Evolutionary conservation across 2,888 invertebrate species (phyloP).

Genomic region (Pterobdella sp.): DNA sequence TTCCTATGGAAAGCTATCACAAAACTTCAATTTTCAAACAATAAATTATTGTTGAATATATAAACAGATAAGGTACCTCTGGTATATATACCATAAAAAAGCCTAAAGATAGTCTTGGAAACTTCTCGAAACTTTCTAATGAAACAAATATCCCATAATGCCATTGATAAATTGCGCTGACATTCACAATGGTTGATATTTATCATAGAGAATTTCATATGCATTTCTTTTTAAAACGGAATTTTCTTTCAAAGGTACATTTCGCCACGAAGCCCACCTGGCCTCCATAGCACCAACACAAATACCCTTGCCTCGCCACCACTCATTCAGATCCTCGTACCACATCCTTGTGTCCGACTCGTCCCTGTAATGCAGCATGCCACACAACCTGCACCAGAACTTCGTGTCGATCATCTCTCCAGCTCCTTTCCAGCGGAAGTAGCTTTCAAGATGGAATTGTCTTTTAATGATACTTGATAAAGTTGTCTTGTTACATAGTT

Average conservation of each 20-base stretch:
- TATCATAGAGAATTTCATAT: no score
- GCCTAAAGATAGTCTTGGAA: no score
- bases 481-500: background rate
- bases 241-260: background rate
- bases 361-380: slow-evolving; percentile 47
- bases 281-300: slow-evolving; percentile 25
- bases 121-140: no score
- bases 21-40: no score
- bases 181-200: no score
- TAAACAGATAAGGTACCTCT: no score
- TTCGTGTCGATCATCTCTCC: slow-evolving; percentile 93
- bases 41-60: no score
- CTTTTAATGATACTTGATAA: background rate
- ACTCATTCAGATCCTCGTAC: slow-evolving; percentile 31
- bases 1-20: no score
- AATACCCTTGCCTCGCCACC: slow-evolving; percentile 34
- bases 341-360: background rate
- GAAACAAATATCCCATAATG: no score
- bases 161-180: no score
- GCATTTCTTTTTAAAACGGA: no score
- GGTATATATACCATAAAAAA: no score
- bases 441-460: slow-evolving; percentile 47
- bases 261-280: background rate
- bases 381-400: slow-evolving; percentile 83
- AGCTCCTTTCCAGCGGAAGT: slow-evolving; percentile 86